Conservation (phyloP, 1,140 invertebrate genomes). For the Nymphalis io region DNA sequence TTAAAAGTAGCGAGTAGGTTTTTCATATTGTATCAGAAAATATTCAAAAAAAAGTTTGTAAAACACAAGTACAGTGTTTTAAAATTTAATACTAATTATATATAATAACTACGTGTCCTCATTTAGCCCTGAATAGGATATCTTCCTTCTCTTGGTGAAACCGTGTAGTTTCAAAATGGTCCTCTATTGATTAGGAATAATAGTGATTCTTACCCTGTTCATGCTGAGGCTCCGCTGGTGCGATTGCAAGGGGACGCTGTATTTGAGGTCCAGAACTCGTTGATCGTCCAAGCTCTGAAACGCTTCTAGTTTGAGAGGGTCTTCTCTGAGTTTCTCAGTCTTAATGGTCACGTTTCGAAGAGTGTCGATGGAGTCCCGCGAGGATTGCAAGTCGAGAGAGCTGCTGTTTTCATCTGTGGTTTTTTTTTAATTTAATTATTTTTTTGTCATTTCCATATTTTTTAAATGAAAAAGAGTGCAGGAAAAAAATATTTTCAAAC, state of each 20-base stretch:
- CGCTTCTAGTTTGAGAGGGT: slow-evolving; percentile 55
- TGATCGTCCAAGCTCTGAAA: slow-evolving; percentile 70
- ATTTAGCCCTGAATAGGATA: too few relatives aligned
- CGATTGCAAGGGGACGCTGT: slow-evolving; percentile 63
- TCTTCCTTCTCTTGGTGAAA: neutral
- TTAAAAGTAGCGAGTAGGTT: too few relatives aligned
- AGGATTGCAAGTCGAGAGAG: slow-evolving; percentile 70
- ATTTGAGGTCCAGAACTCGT: slow-evolving; percentile 71
- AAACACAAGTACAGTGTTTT: too few relatives aligned
- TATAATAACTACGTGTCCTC: too few relatives aligned
- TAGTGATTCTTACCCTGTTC: slow-evolving; percentile 69
- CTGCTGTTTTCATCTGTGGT: slow-evolving; percentile 69
- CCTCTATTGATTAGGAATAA: neutral
- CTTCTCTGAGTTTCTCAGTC: slow-evolving; percentile 42
- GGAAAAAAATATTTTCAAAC: too few relatives aligned
- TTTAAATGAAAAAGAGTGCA: neutral
- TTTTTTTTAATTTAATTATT: slow-evolving; percentile 5
- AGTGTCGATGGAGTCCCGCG: slow-evolving; percentile 72
- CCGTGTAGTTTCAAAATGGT: neutral
- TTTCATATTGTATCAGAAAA: too few relatives aligned
- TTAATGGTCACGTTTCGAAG: slow-evolving; percentile 73
- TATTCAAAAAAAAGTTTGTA: too few relatives aligned
- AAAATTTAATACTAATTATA: too few relatives aligned
- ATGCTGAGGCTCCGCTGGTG: slow-evolving; percentile 78
- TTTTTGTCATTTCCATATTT: too few relatives aligned